phyloP scores from a whole-genome alignment of 2,113 vertebrate species.

The Hypocryptadius cinnamomeus region DNA sequence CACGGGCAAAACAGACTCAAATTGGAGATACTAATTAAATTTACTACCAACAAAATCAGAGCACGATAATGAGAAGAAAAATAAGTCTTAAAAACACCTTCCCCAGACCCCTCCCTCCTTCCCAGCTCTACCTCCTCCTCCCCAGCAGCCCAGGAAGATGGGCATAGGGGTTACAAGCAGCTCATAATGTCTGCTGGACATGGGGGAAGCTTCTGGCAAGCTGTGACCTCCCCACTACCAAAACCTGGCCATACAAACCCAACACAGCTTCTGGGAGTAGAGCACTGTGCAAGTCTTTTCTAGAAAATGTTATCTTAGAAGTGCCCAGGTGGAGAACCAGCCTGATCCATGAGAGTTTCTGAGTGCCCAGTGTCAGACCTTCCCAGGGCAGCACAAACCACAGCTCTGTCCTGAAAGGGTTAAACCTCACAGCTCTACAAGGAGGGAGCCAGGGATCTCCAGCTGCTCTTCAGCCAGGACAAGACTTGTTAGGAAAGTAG shows the following conservation, averaged over 20 bases:
- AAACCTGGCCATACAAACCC: not conserved
- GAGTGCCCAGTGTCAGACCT: not conserved
- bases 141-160: not conserved
- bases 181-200: not conserved
- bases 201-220: not conserved
- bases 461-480: not conserved
- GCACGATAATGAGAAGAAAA: not conserved
- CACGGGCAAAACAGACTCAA: accelerated
- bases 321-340: not conserved
- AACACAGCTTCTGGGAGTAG: not conserved
- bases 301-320: not conserved
- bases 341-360: not conserved
- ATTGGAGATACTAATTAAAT: not conserved
- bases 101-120: too few relatives aligned
- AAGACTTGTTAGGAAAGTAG: not conserved
- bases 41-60: not conserved
- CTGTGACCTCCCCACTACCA: not conserved
- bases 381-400: not conserved
- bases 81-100: not conserved
- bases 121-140: not conserved
- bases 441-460: not conserved
- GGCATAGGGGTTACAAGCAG: not conserved
- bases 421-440: not conserved
- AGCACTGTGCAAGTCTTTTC: not conserved
- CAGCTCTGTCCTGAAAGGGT: not conserved